phyloP scores from a whole-genome alignment of 1,140 invertebrate genomes.

The Thaumetopoea pityocampa region DNA sequence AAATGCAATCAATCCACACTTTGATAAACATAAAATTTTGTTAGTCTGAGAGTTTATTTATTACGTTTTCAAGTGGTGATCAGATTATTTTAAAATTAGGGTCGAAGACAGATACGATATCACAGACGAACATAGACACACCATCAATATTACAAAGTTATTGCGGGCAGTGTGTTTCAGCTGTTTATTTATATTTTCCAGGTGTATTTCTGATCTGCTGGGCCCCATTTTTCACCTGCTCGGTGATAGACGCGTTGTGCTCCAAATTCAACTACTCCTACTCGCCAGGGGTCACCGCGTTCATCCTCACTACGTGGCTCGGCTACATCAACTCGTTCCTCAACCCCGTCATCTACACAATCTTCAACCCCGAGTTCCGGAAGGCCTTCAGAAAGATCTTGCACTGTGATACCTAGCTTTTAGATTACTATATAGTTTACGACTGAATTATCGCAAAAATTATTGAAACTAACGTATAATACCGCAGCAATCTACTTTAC shows the following conservation, averaged over 20 bases:
- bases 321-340: constrained; percentile 99
- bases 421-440: constrained; percentile 55
- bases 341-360: constrained; percentile 99
- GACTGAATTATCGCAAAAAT: constrained; percentile 10
- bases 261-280: constrained; percentile 88
- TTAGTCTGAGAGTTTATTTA: too few species aligned
- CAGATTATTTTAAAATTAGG: too few species aligned
- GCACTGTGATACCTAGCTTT: constrained; percentile 76
- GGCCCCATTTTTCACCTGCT: constrained; percentile 99
- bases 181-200: constrained; percentile 50
- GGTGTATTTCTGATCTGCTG: constrained; percentile 97
- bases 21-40: too few species aligned
- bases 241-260: constrained; percentile 95
- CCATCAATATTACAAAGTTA: background rate
- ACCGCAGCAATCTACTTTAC: background rate
- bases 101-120: background rate
- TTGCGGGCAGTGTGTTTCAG: background rate
- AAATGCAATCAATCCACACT: too few species aligned
- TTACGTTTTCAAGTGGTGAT: too few species aligned
- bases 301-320: constrained; percentile 97
- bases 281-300: constrained; percentile 91
- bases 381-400: constrained; percentile 99
- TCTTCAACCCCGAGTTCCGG: constrained; percentile 99
- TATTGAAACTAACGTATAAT: constrained; percentile 1
- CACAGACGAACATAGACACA: background rate